Base-by-base conservation (phyloP, 30 jellyfish, hydroid and myxozoan species). In the Hydra vulgaris region DNA sequence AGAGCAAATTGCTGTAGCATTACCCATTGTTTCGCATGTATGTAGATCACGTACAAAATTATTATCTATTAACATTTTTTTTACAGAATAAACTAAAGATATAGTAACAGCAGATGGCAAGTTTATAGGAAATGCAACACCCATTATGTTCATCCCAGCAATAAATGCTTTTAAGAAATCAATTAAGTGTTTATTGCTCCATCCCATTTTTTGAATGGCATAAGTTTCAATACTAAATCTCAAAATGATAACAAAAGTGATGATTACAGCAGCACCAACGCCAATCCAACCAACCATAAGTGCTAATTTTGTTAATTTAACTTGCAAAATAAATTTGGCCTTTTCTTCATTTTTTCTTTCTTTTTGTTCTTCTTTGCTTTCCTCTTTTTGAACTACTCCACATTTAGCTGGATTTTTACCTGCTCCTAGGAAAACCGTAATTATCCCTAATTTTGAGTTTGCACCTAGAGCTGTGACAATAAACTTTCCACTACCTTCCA, bases 1-100 rank as follows among this genome's bases (percentile, higher is more conserved):
- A 21, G 99, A 94, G 82, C 99, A 94, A 68, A 94, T 94, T 7
- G 99, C 96, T 25, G 99, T 94, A 17, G 99, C 99, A 74, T 94
- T 94, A 66, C 99, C 99, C 99, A 94, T 94, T 73, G 99, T 94
- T 74, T 94, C 99, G 71, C 99, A 94, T 0, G 99, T 95, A 82
- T 94, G 95, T 24, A 94, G 82, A 56, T 94, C 97, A 17, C 99
- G 94, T 20, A 94, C 99, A 71, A 94, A 77, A 61, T 94, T 94
- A 73, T 94, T 94, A 79, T 94, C 99, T n/a, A 89, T 86, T 54
- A 94, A 86, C 99, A 94, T 94, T 67, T 92, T 88, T 74, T 85
- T 85, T 17, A 94, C 99, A 52, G 96, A 87, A 83, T 84, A 94
- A 17, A 97, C 99, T 52, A 94, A 74, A 4, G 99, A 89, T n/a